Evolutionary conservation across 2,797 vertebrate species (phyloP).

Genomic region (Hypotaenidia philippensis): DNA sequence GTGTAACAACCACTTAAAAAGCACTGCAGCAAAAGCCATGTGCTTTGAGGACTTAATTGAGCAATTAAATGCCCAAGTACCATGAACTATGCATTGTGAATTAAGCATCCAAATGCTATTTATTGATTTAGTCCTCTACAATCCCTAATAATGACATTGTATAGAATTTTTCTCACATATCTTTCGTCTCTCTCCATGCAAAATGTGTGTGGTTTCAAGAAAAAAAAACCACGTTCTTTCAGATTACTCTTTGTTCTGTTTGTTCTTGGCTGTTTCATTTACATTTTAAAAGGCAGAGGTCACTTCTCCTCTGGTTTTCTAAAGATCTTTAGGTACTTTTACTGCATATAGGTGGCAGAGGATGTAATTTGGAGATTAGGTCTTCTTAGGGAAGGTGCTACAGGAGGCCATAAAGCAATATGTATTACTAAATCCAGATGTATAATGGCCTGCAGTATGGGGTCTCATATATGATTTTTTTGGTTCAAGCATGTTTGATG

Average conservation of each 20-base stretch:
- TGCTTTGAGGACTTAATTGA: not conserved
- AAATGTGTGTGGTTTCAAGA: not conserved
- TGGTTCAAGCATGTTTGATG: not conserved
- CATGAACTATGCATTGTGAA: not conserved
- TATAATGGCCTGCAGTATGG: not conserved
- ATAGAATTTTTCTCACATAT: not conserved
- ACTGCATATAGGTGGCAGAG: not conserved
- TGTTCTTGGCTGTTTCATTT: not conserved
- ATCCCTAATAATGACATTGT: not conserved
- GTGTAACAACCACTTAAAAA: not conserved
- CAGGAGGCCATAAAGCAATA: not conserved
- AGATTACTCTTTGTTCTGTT: not conserved
- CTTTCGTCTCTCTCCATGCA: not conserved
- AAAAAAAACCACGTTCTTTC: not conserved
- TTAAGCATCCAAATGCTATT: not conserved
- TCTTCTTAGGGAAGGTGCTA: not conserved
- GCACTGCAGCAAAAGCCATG: not conserved
- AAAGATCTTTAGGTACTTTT: not conserved
- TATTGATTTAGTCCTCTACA: not conserved
- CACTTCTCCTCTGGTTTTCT: not conserved
- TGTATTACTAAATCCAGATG: not conserved
- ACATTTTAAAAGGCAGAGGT: not conserved
- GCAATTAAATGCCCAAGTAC: not conserved
- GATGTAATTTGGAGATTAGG: not conserved
- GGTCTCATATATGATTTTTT: not conserved